Percentiles rank a stretch among this genome's conserved stretches.
These are phyloP conservation scores for Anoplius nigerrimus DNA, from an alignment of 2,888 invertebrate genomes.

Conservation along the genomic window DNA sequence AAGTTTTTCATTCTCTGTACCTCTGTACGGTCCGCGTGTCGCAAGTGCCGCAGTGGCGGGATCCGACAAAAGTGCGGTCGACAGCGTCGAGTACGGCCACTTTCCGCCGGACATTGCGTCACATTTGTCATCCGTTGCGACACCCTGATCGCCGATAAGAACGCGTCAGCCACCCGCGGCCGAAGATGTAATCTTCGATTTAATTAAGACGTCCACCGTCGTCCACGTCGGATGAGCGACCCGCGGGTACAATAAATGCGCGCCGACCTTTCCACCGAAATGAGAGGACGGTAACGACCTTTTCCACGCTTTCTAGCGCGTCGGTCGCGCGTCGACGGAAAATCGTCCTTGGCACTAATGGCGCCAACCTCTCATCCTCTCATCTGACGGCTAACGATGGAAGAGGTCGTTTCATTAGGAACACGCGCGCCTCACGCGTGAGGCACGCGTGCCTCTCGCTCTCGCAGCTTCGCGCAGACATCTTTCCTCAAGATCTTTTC, in stretches of 20 bases:
- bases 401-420: neutral
- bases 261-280: conserved; percentile 3
- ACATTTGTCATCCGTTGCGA: too few species aligned
- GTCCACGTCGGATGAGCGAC: neutral
- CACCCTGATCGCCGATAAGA: neutral
- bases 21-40: too few species aligned
- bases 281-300: neutral
- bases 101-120: too few species aligned
- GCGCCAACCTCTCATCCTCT: neutral
- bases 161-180: neutral
- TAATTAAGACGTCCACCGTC: conserved; percentile 21
- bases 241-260: conserved; percentile 1
- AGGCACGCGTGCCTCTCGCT: neutral
- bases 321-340: neutral
- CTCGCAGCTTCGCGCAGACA: neutral
- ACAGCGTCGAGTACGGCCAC: too few species aligned
- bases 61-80: too few species aligned
- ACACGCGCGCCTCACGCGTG: neutral
- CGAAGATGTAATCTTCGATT: conserved; percentile 32
- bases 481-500: conserved; percentile 15
- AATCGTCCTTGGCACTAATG: conserved; percentile 14
- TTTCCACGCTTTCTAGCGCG: conserved; percentile 1
- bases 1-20: too few species aligned
- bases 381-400: neutral
- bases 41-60: too few species aligned